phyloP scores from a whole-genome alignment of 2,888 invertebrate genomes.

The Smittia sp. region DNA sequence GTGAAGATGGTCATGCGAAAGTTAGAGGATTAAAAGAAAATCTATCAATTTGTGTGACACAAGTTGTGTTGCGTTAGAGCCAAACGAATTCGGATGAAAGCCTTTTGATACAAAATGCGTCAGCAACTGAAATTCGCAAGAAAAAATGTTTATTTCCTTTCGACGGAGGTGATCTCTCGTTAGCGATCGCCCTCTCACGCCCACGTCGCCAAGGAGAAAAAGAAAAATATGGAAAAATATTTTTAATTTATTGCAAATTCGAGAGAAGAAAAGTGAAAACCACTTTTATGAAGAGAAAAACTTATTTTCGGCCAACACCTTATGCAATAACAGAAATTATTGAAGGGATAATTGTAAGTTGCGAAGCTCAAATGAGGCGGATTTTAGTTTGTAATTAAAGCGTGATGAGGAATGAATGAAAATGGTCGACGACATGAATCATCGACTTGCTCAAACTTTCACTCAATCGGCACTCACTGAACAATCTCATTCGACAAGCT shows the following conservation, averaged over 20 bases:
- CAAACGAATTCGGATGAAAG: too few relatives aligned
- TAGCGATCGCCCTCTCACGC: not conserved
- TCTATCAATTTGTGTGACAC: too few relatives aligned
- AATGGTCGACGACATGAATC: too few relatives aligned
- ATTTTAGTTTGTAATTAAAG: too few relatives aligned
- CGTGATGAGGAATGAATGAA: too few relatives aligned
- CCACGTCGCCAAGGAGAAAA: not conserved
- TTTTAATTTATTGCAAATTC: constrained; percentile 1
- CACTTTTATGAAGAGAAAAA: not conserved
- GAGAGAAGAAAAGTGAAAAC: not conserved
- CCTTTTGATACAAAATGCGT: too few relatives aligned
- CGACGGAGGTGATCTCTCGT: not conserved
- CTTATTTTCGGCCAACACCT: not conserved
- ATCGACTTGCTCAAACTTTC: not conserved
- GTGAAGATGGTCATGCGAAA: too few relatives aligned
- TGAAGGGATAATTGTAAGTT: too few relatives aligned
- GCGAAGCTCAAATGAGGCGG: too few relatives aligned
- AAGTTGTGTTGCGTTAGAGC: too few relatives aligned
- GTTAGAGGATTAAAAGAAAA: too few relatives aligned
- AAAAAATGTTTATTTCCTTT: not conserved
- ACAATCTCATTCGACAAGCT: constrained; percentile 30
- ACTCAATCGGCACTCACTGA: constrained; percentile 20
- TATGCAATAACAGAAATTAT: not conserved
- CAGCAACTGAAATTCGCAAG: too few relatives aligned
- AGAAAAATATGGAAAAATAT: constrained; percentile 12